Base-by-base conservation (phyloP, 2,888 invertebrate genomes). In the Myathropa florea region DNA sequence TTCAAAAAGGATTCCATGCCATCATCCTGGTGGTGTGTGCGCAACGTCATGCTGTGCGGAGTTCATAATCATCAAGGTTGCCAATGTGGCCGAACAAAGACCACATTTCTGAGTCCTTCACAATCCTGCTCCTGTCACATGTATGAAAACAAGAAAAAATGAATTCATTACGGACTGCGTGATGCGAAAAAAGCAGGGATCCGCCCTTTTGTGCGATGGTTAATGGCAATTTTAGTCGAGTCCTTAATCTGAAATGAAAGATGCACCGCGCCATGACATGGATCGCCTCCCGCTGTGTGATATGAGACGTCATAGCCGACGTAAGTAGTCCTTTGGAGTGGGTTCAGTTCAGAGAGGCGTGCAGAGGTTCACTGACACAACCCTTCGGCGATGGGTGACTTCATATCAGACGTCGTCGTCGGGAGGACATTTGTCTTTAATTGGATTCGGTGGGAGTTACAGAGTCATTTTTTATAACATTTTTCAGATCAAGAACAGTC, bases 81-180 rank as follows among this genome's bases (percentile, higher is more conserved):
- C 64, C 61, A 63, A 68, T 85, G 85, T 85, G 82, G 73, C 85
- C 77, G 85, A 82, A 85, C 85, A 85, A 82, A 73, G 85, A 85
- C 85, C 85, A 65, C 85, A 85, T 85, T 85, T 85, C 72, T 72
- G 72, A 82, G 72, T 85, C 68, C 53, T 78, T 73, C 60, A 46
- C 84, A 75, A 60, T 67, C 36, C 59, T 59, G 63, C 59, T 33
- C 12, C 33, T 77, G 78, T 59, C 61, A 33, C 26, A 46, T 76
- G 63, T 65, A 55, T 59, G 63, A 68, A 9, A 26, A 55, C 61
- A 59, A 53, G 70, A 76, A 60, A 75, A 75, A 61, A 64, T 36
- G 24, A 65, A 46, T 18, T 64, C 24, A 33, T 26, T 46, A 57
- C 57, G 30, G 36, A 14, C 28, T n/a, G 30, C 18, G 46, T 18